Base-by-base conservation (phyloP, 2,797 vertebrate genomes). In the Mastacembelus armatus region DNA sequence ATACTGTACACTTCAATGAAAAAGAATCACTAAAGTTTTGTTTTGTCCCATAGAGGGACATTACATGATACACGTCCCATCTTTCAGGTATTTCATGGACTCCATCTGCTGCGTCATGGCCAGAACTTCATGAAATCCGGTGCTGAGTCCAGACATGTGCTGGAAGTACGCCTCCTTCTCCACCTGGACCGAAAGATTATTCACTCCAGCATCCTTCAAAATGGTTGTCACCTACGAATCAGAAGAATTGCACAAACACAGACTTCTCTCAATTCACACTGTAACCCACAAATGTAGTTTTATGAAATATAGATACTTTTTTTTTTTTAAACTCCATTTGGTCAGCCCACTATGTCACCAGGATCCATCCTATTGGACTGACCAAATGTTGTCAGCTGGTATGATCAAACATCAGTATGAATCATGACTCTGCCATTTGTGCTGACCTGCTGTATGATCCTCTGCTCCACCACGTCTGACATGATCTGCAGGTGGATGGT, bases 161-260 rank as follows among this genome's bases (percentile, higher is more conserved):
- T 98, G 97, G 89, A 99, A 99, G 85, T 98, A 99, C 1, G 97
- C 95, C 68, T 98, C 98, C 85, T 99, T 99, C 90, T 99, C 98
- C 86, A 99, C 95, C 83, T 99, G 98, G 24, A 99, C 91, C 1
- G 96, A 97, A 79, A 98, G 89, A 56, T 98, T 99, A 69, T 98
- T 99, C 68, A 99, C 95, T 0, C 97, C 97, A 0, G 94, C 95
- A 61, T 99, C 97, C 91, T 99, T 99, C 77, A 99, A 83, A 80
- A 97, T 88, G 3, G 95, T 92, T 24, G 96, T 97, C 78, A 99
- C 96, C 97, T 99, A 77, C 3, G 7, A 64, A 60, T 12, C 4
- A 52, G 2, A 35, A 21, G 15, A 36, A 27, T 29, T 12, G 32
- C 27, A 69, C 11, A 22, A 48, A 54, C 8, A 29, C 3, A 16